phyloP scores from a whole-genome alignment of 2,888 invertebrate species.

The Marronus borbonicus region DNA sequence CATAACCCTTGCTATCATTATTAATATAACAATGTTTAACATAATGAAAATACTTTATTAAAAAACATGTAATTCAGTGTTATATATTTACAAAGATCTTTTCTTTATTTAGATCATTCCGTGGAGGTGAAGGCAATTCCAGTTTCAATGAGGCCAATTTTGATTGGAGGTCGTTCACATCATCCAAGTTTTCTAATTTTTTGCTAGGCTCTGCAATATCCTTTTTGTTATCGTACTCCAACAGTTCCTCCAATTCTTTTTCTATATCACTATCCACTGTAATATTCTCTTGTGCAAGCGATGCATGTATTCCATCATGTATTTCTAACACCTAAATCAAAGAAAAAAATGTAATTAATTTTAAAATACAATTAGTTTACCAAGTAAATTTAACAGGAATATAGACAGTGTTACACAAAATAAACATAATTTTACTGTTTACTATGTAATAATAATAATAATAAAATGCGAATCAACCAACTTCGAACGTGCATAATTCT shows the following conservation, averaged over 20 bases:
- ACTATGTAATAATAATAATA: too few species aligned
- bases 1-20: too few species aligned
- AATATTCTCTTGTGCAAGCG: conserved; percentile 72
- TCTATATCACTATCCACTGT: conserved; percentile 78
- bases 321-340: conserved; percentile 73
- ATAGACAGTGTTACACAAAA: too few species aligned
- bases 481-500: too few species aligned
- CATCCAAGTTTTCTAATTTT: conserved; percentile 9
- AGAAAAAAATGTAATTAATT: too few species aligned
- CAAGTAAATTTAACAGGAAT: too few species aligned
- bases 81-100: conserved; percentile 38
- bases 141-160: conserved; percentile 35
- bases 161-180: conserved; percentile 4
- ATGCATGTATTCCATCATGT: conserved; percentile 74
- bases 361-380: too few species aligned
- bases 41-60: too few species aligned
- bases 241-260: conserved; percentile 76
- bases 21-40: too few species aligned
- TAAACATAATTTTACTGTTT: too few species aligned
- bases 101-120: conserved; percentile 9
- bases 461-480: too few species aligned
- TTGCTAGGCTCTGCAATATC: conserved; percentile 17
- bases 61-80: too few species aligned
- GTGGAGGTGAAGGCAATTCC: conserved; percentile 39
- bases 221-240: conserved; percentile 63